Conservation (phyloP, 2,888 invertebrate genomes). For the Scaptomyza tumidula region DNA sequence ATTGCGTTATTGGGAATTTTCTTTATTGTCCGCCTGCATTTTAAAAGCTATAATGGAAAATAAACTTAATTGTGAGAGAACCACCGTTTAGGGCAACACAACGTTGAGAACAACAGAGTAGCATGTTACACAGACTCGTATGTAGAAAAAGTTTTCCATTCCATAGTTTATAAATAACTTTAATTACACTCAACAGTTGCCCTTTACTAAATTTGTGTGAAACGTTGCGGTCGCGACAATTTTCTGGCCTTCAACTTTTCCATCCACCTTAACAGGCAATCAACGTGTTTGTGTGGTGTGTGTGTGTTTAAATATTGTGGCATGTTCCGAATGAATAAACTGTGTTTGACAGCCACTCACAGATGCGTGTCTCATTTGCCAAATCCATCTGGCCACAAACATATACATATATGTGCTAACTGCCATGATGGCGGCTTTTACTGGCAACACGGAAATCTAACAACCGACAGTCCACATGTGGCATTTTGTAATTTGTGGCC, state of each 20-base stretch:
- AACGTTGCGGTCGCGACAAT: constrained; percentile 30
- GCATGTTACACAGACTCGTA: not conserved
- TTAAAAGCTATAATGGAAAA: not conserved
- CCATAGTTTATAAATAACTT: constrained; percentile 16
- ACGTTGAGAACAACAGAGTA: not conserved
- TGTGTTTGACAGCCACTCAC: constrained; percentile 32
- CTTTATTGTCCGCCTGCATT: not conserved
- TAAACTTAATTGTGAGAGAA: not conserved
- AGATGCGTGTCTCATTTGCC: constrained; percentile 41
- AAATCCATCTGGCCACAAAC: constrained; percentile 20
- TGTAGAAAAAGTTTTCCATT: not conserved
- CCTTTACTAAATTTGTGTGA: constrained; percentile 36
- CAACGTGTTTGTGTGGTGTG: constrained; percentile 5
- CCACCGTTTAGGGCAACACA: not conserved
- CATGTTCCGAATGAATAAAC: constrained; percentile 8
- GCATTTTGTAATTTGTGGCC: constrained; percentile 38
- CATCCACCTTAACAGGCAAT: constrained; percentile 37
- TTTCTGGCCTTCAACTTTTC: constrained; percentile 19
- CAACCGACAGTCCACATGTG: not conserved
- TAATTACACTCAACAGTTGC: not conserved
- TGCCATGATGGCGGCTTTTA: constrained; percentile 14
- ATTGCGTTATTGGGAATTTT: constrained; percentile 6
- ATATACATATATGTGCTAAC: constrained; percentile 10
- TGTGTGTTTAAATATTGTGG: not conserved
- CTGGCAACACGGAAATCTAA: constrained; percentile 1